Evolutionary conservation across 2,797 vertebrate species (phyloP).

Genomic region (Danio albolineatus): DNA sequence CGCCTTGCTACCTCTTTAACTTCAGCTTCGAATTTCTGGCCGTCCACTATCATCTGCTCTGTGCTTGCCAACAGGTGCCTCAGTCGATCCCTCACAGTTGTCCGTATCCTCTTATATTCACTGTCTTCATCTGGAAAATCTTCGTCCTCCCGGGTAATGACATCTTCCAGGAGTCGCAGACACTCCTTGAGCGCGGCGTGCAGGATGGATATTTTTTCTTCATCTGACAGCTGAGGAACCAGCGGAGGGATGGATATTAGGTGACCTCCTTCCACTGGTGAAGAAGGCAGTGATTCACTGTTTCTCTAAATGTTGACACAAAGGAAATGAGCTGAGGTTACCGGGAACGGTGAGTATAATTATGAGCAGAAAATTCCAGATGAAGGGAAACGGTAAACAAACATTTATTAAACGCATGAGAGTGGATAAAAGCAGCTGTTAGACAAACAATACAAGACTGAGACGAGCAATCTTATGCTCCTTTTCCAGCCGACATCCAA

Average conservation of each 20-base stretch:
- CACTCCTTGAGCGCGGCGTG: conserved; percentile 76
- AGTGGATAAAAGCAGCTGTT: neutral
- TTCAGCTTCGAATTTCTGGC: conserved; percentile 51
- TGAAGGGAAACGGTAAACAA: neutral
- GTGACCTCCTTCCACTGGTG: conserved; percentile 46
- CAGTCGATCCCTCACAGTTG: conserved; percentile 72
- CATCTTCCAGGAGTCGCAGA: conserved; percentile 71
- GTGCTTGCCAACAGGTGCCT: conserved; percentile 65
- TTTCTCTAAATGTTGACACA: conserved; percentile 66
- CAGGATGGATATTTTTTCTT: conserved; percentile 73
- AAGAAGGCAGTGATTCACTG: conserved; percentile 67
- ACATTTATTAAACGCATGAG: neutral
- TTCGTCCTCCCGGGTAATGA: conserved; percentile 70
- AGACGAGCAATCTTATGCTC: neutral
- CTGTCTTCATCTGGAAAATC: conserved; percentile 61
- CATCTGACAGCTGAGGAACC: conserved; percentile 70
- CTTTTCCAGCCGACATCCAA: neutral
- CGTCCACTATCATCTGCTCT: conserved; percentile 70
- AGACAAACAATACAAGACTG: neutral
- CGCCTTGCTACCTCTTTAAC: conserved; percentile 70
- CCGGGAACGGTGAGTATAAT: neutral
- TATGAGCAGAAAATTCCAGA: neutral
- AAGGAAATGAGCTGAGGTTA: neutral
- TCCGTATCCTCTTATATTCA: conserved; percentile 71
- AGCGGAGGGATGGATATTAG: conserved; percentile 72